Percentiles rank a stretch among this genome's conserved stretches.
These are phyloP conservation scores for Lota lota DNA, from an alignment of 2,113 vertebrate species.

Conservation along the genomic window DNA sequence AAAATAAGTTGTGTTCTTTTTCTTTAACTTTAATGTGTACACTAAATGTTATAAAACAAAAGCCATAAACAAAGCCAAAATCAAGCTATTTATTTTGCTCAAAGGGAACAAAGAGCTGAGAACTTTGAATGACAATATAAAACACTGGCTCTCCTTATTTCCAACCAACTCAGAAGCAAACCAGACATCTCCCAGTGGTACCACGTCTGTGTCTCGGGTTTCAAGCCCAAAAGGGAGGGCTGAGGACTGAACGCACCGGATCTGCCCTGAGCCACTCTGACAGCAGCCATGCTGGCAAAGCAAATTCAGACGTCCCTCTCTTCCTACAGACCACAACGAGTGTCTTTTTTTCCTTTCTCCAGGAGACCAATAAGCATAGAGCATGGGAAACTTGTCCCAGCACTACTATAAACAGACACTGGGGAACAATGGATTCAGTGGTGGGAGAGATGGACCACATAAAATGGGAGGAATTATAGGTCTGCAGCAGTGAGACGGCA, in stretches of 20 bases:
- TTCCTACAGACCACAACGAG: slow-evolving; percentile 47
- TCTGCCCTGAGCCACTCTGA: slow-evolving; percentile 27
- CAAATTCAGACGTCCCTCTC: slow-evolving; percentile 17
- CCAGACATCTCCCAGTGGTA: slow-evolving; percentile 46
- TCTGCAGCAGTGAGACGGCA: slow-evolving; percentile 15
- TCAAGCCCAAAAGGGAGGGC: slow-evolving; percentile 36
- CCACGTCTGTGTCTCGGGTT: slow-evolving; percentile 49
- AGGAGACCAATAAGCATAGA: slow-evolving; percentile 40
- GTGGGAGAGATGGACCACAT: slow-evolving; percentile 27
- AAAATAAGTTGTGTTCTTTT: no score
- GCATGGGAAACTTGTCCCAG: slow-evolving; percentile 42
- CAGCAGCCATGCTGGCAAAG: slow-evolving; percentile 13
- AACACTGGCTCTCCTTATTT: slow-evolving; percentile 34
- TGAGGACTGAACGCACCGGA: slow-evolving; percentile 23
- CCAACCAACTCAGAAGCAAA: slow-evolving; percentile 17
- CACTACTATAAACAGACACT: slow-evolving; percentile 30
- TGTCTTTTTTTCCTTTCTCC: slow-evolving; percentile 30
- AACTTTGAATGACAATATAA: slow-evolving; percentile 13
- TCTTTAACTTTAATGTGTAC: no score
- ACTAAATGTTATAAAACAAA: no score
- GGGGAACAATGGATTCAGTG: slow-evolving; percentile 6
- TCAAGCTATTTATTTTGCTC: no score
- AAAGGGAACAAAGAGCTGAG: no score
- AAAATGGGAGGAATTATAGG: slow-evolving; percentile 29
- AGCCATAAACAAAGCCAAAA: no score